Conservation (phyloP, 2,797 vertebrate genomes). For the Poliocrania exsul region DNA sequence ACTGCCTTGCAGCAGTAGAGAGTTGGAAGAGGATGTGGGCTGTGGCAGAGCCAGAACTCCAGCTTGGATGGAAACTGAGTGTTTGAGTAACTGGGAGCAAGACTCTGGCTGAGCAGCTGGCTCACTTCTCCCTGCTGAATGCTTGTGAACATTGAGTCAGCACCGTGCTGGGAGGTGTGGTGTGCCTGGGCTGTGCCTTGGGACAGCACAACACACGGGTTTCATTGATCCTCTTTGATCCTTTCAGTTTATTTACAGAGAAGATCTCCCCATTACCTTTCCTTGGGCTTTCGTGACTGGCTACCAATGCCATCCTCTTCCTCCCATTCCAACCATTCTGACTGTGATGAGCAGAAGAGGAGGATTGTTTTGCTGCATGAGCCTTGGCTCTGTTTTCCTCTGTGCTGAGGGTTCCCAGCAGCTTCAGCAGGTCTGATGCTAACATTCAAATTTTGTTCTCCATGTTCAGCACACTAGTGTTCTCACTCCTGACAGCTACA, state of each 20-base stretch:
- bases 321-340: not conserved
- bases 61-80: not conserved
- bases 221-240: not conserved
- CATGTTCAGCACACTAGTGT: not conserved
- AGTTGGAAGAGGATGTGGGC: not conserved
- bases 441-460: not conserved
- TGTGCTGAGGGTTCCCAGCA: not conserved
- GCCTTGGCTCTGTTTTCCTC: not conserved
- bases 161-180: rapidly evolving
- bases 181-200: not conserved
- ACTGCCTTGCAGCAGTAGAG: not conserved
- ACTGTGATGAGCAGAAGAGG: not conserved
- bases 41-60: not conserved
- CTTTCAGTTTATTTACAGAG: not conserved
- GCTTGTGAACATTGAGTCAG: not conserved
- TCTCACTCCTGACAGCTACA: not conserved
- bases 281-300: not conserved
- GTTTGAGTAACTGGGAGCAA: not conserved
- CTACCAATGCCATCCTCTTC: not conserved
- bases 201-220: not conserved
- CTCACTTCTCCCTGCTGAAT: not conserved
- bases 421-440: not conserved
- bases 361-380: not conserved
- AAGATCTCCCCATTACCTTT: not conserved
- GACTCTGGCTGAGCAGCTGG: not conserved